Base-by-base conservation (phyloP, 2,797 vertebrate genomes). In the Chrosomus eos region DNA sequence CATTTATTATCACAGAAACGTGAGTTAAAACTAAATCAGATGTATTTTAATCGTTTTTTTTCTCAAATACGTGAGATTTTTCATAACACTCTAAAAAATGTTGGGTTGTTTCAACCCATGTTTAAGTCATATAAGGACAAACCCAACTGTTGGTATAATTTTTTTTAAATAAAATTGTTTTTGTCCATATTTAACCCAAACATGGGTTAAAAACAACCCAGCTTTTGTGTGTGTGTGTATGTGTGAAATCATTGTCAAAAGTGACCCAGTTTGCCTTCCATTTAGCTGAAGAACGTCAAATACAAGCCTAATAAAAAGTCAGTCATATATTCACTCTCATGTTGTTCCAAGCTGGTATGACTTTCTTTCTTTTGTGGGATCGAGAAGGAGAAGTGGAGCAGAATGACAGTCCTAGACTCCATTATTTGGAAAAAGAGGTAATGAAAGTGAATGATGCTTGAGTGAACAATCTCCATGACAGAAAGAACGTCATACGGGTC, bases 1-100 rank as follows among this genome's bases (percentile, higher is more conserved):
- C 28, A 85, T 85, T 79, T 43, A 84, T 84, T 36, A 79, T 45
- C 68, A 45, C 67, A 48, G 38, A 71, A 77, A 79, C 21, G 14
- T 78, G 38, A 76, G 53, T 48, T 60, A 33, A 76, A 38, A 28
- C 51, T 55, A 60, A 84, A 70, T 55, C 62, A 21, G 33, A 70
- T 68, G 33, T 43, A 5, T 58, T 43, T 70, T 84, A 77, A 58
- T 67, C 1, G 7, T 21, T 48, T 77, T 68, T 43, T 31, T 28
- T 40, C 43, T 38, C 31, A 66, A 67, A 75, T 18, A 26, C 28
- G 40, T 11, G 11, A 33, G 26, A n/a, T 62, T 18, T 31, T 66
- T 79, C 23, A 16, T 45, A 45, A 5, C 13, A 45, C 43, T 45
- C 13, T 45, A 14, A 14, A 14, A 45, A 45, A 45, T 14, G 43